These are phyloP conservation scores for Andrena trimmerana DNA, from an alignment of 2,888 invertebrate species.

Conservation along the genomic window DNA sequence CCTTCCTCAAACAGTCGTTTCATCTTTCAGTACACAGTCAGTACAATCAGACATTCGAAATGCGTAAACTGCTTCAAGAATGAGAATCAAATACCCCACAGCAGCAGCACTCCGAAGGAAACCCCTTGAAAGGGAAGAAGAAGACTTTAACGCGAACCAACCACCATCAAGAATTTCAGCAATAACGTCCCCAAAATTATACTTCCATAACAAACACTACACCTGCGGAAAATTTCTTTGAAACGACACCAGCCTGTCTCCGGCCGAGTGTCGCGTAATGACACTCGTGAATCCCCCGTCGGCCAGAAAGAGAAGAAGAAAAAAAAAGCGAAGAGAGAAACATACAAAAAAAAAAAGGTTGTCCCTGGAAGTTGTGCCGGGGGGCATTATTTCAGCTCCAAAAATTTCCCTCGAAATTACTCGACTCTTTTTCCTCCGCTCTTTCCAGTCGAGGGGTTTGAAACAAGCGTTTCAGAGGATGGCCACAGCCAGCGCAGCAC, in stretches of 20 bases:
- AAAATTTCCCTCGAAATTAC: constrained; percentile 47
- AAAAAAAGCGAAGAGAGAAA: neutral
- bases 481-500: constrained; percentile 6
- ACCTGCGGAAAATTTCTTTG: neutral
- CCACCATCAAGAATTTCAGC: neutral
- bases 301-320: neutral
- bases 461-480: constrained; percentile 49
- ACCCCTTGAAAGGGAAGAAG: too few relatives aligned
- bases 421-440: constrained; percentile 29
- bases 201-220: too few relatives aligned
- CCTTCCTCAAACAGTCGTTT: too few relatives aligned
- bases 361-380: constrained; percentile 23
- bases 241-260: neutral
- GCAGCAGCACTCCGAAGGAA: too few relatives aligned
- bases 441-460: constrained; percentile 30
- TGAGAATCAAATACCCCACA: too few relatives aligned
- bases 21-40: too few relatives aligned
- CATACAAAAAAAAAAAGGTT: constrained; percentile 1
- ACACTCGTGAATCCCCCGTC: neutral
- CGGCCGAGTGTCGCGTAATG: neutral
- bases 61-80: too few relatives aligned
- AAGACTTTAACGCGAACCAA: too few relatives aligned
- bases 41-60: too few relatives aligned
- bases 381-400: constrained; percentile 50
- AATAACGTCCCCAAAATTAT: neutral